These are phyloP conservation scores for Thymelicus acteon DNA, from an alignment of 2,888 invertebrate genomes.

Conservation along the genomic window DNA sequence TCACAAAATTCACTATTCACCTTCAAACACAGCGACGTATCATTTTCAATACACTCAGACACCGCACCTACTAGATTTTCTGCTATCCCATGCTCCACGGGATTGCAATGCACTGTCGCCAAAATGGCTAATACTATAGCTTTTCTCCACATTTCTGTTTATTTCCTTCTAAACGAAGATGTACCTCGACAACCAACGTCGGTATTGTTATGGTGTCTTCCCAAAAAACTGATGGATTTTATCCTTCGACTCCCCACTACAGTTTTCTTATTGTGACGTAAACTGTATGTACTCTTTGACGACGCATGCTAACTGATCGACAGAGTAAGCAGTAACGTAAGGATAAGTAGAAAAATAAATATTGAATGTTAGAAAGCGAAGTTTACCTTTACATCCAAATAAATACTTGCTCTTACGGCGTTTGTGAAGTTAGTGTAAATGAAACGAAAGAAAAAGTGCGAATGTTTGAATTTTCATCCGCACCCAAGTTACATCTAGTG, in stretches of 20 bases:
- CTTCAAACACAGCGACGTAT: constrained; percentile 86
- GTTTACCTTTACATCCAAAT: constrained; percentile 76
- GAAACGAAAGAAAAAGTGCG: constrained; percentile 83
- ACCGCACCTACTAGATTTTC: constrained; percentile 77
- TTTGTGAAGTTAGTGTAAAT: constrained; percentile 73
- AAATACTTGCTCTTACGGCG: constrained; percentile 60
- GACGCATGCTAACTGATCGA: constrained; percentile 71
- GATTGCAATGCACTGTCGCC: constrained; percentile 69
- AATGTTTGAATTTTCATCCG: constrained; percentile 78
- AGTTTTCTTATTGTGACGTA: constrained; percentile 68
- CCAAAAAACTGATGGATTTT: constrained; percentile 79
- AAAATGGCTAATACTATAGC: constrained; percentile 67
- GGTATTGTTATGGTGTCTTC: constrained; percentile 77
- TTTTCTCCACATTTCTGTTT: constrained; percentile 68
- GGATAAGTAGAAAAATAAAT: constrained; percentile 84
- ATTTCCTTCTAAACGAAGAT: constrained; percentile 47
- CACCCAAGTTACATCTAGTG: constrained; percentile 39
- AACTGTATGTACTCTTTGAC: constrained; percentile 68
- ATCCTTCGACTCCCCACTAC: constrained; percentile 78
- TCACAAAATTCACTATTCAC: constrained; percentile 70
- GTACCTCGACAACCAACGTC: constrained; percentile 67
- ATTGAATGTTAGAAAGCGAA: constrained; percentile 82
- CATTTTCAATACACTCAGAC: constrained; percentile 85
- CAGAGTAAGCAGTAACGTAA: constrained; percentile 57
- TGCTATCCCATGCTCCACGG: constrained; percentile 71